phyloP scores from a whole-genome alignment of 1,140 invertebrate species.

The Leptinotarsa lineolata region DNA sequence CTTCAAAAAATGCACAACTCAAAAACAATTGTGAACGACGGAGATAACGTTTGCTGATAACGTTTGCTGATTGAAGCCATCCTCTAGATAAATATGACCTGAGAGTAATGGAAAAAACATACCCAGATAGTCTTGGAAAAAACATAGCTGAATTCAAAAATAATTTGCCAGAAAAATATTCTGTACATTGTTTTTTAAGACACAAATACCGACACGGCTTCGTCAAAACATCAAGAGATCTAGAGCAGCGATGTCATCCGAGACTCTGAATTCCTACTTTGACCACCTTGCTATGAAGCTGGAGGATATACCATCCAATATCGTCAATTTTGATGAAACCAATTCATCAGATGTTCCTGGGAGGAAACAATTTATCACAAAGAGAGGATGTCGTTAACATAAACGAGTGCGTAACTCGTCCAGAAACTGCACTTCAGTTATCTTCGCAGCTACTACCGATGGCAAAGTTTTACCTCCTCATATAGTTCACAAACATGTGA shows the following conservation, averaged over 20 bases:
- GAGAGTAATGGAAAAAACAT: background rate
- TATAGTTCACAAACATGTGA: constrained; percentile 43
- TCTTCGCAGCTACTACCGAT: background rate
- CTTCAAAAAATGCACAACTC: no score
- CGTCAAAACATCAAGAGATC: background rate
- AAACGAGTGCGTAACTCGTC: constrained; percentile 51
- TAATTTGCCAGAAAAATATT: background rate
- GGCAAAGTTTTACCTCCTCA: constrained; percentile 18
- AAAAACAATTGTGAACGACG: no score
- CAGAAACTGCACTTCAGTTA: constrained; percentile 39
- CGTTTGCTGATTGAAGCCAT: background rate
- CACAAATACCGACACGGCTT: background rate
- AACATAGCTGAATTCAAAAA: background rate
- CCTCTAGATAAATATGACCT: background rate
- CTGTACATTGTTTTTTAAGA: background rate
- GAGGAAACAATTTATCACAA: constrained; percentile 46
- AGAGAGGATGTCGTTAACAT: constrained; percentile 49
- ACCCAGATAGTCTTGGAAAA: background rate
- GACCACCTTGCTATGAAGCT: background rate
- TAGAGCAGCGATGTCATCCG: background rate
- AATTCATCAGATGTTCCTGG: constrained; percentile 55
- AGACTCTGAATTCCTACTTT: no score
- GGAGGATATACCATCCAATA: constrained; percentile 35
- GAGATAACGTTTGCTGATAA: no score
- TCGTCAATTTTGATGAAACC: constrained; percentile 55